Evolutionary conservation across 2,888 invertebrate species (phyloP), one percentile per base, ranked within the genome.

Genomic region (Melinaea marsaeus): DNA sequence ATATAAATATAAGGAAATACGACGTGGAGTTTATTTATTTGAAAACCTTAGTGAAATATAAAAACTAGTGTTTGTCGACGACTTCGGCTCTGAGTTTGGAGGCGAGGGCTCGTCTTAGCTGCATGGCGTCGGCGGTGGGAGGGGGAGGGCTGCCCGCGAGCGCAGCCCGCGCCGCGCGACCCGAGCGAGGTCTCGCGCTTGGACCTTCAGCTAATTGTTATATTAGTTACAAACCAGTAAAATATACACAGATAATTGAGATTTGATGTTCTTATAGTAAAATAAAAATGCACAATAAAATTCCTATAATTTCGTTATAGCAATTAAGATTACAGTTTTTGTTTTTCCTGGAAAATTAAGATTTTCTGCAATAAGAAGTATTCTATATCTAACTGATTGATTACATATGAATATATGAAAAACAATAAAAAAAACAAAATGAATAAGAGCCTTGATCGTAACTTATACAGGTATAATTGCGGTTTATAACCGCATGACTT

Each of bases 1-100:
- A 90, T 90, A 89, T 90, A 90, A 90, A 89, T 87, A 88, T 91
- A 90, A 90, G 90, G 80, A 88, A 80, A 80, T 78, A 88, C 83
- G 84, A 87, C 77, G 79, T 79, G 74, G 75, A 78, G 77, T 80
- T 79, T 81, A 83, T 83, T 70, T 64, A 45, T 60, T 13, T n/a
- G 55, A 13, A 22, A 57, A 63, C 61, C 47, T 48, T 6, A 35
- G 57, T 6, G 5, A 61, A 37, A 13, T 47, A 11, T 32, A 9
- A 13, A 46, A 1, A 48, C 76, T 74, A 83, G 63, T 79, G 76
- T 61, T 76, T 75, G 32, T 94, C 94, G 61, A 97, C 95, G 5
- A 98, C 96, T 91, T 98, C 98, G 57, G 94, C 92, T 83, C 96
- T 95, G 59, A 98, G 91, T 74, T 96, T 93, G 69, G 95, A 95